Evolutionary conservation across 2,113 vertebrate genomes (phyloP).

Genomic region (Morone chrysops): DNA sequence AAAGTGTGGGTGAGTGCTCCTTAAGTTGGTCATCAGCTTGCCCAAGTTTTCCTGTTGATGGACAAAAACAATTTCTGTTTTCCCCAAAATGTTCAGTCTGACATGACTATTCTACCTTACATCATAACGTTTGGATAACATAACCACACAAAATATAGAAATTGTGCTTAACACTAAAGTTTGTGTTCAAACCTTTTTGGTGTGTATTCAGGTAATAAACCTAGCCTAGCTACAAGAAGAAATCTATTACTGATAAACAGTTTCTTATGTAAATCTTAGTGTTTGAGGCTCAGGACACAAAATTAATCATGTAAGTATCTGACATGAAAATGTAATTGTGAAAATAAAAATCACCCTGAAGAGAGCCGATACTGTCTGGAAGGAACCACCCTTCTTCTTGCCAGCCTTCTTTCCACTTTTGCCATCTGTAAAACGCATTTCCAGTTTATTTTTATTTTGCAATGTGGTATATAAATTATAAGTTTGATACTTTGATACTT

Average conservation of each 20-base stretch:
- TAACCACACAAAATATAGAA: neutral
- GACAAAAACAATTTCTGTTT: neutral
- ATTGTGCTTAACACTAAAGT: neutral
- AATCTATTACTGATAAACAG: neutral
- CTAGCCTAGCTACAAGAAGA: neutral
- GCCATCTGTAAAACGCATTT: constrained; percentile 38
- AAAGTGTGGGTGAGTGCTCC: constrained; percentile 94
- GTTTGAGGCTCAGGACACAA: neutral
- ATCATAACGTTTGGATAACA: neutral
- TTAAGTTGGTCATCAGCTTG: constrained; percentile 94
- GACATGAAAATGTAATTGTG: neutral
- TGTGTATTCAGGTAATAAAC: neutral
- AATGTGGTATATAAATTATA: neutral
- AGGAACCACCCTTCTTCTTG: constrained; percentile 95
- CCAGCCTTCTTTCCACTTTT: constrained; percentile 83
- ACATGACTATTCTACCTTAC: neutral
- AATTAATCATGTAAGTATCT: neutral
- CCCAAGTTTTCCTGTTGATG: constrained; percentile 90
- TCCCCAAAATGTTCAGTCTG: neutral
- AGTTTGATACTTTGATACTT: neutral
- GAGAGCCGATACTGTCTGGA: constrained; percentile 93
- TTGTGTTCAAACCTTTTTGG: neutral
- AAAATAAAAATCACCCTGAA: constrained; percentile 83
- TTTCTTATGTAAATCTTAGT: neutral
- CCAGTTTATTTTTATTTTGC: neutral